Conservation (phyloP, 2,888 invertebrate species). For the Drosophila mettleri region DNA sequence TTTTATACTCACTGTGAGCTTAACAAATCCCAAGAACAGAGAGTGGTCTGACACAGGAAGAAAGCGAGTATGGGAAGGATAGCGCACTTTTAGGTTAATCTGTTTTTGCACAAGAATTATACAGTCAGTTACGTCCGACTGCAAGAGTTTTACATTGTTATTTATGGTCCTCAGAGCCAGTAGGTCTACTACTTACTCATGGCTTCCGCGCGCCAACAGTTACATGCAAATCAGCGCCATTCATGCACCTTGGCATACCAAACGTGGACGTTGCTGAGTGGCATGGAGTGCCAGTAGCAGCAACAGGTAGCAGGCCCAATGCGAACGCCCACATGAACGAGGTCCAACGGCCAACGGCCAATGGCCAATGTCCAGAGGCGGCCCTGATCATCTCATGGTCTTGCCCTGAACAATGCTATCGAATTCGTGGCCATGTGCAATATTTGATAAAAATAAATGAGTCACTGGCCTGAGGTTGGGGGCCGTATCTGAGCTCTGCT, state of each 20-base stretch:
- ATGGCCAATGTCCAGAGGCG: slow-evolving; percentile 40
- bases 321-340: slow-evolving; percentile 43
- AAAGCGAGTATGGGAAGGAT: too few relatives aligned
- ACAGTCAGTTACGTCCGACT: not conserved
- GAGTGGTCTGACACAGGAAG: too few relatives aligned
- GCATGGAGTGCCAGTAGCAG: slow-evolving; percentile 14
- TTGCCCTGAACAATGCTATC: slow-evolving; percentile 32
- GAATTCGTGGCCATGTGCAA: slow-evolving; percentile 60
- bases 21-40: not conserved
- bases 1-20: not conserved
- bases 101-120: not conserved
- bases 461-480: slow-evolving; percentile 31
- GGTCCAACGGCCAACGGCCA: slow-evolving; percentile 13
- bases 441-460: slow-evolving; percentile 41
- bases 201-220: slow-evolving; percentile 33
- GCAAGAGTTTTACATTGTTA: not conserved
- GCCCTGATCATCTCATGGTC: slow-evolving; percentile 74
- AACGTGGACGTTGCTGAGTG: slow-evolving; percentile 25
- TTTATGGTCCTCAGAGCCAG: not conserved
- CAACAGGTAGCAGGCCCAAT: slow-evolving; percentile 38
- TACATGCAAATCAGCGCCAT: slow-evolving; percentile 64
- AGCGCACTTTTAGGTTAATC: too few relatives aligned
- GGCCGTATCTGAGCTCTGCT: slow-evolving; percentile 12
- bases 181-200: slow-evolving; percentile 8
- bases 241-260: slow-evolving; percentile 14